These are phyloP conservation scores for Pantherophis alleghaniensis DNA, from an alignment of 2,797 vertebrate genomes.

Conservation along the genomic window DNA sequence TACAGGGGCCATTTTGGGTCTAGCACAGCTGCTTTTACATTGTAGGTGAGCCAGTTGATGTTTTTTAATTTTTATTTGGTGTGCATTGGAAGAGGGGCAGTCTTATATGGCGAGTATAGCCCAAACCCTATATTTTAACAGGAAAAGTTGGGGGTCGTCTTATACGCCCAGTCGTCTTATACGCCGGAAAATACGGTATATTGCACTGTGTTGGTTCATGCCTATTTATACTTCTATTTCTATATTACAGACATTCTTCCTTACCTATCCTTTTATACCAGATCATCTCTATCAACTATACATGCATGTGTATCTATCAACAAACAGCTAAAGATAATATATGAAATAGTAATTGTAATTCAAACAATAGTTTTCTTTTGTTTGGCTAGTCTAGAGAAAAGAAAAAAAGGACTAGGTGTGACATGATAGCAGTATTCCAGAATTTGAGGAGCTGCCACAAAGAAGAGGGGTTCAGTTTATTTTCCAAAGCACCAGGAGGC, in stretches of 20 bases:
- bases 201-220: not conserved
- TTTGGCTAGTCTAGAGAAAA: not conserved
- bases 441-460: not conserved
- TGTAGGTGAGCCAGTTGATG: no score
- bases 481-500: not conserved
- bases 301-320: not conserved
- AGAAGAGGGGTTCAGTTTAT: not conserved
- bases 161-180: no score
- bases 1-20: no score
- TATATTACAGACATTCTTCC: not conserved
- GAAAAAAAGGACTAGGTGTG: not conserved
- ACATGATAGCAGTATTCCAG: not conserved
- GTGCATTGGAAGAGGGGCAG: no score
- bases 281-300: not conserved
- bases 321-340: not conserved
- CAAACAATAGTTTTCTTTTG: slow-evolving; percentile 6
- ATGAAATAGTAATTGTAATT: not conserved
- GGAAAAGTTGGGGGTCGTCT: no score
- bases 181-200: no score
- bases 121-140: no score
- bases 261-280: not conserved
- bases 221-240: not conserved
- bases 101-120: no score
- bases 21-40: no score
- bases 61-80: no score